A percentile compares a stretch with the other conserved stretches of the same genome.
Evolutionary conservation across 2,888 invertebrate species (phyloP).

Genomic region (Parthenolecanium corni): DNA sequence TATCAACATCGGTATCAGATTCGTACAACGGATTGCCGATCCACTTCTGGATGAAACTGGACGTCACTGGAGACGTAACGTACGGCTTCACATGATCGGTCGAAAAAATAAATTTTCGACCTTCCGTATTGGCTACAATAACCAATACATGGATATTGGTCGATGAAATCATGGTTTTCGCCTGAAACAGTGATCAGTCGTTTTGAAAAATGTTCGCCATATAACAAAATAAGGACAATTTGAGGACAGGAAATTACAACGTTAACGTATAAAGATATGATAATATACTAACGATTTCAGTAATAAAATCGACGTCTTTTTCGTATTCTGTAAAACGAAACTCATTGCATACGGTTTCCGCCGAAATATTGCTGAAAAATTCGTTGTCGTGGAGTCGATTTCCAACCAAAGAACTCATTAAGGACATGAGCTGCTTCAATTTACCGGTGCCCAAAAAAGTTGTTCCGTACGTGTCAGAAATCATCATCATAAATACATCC

Average conservation of each 20-base stretch:
- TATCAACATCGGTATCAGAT: constrained; percentile 30
- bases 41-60: constrained; percentile 30
- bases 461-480: constrained; percentile 30
- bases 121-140: constrained; percentile 30
- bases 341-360: constrained; percentile 29
- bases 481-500: constrained; percentile 31
- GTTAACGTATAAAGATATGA: background rate
- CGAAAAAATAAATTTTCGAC: constrained; percentile 31
- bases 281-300: constrained; percentile 29
- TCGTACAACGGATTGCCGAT: constrained; percentile 29
- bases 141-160: constrained; percentile 31
- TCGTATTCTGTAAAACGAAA: constrained; percentile 31
- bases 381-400: constrained; percentile 30
- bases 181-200: too few species aligned
- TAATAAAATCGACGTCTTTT: constrained; percentile 30
- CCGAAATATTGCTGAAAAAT: constrained; percentile 23
- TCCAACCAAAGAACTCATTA: constrained; percentile 30
- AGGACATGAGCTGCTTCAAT: constrained; percentile 30
- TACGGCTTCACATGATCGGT: constrained; percentile 30
- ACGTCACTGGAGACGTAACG: constrained; percentile 28
- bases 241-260: background rate
- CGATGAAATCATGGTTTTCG: constrained; percentile 21
- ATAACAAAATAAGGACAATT: too few species aligned
- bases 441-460: constrained; percentile 31
- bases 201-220: too few species aligned